Conservation (phyloP, 2,888 invertebrate genomes). For the Arctia plantaginis region DNA sequence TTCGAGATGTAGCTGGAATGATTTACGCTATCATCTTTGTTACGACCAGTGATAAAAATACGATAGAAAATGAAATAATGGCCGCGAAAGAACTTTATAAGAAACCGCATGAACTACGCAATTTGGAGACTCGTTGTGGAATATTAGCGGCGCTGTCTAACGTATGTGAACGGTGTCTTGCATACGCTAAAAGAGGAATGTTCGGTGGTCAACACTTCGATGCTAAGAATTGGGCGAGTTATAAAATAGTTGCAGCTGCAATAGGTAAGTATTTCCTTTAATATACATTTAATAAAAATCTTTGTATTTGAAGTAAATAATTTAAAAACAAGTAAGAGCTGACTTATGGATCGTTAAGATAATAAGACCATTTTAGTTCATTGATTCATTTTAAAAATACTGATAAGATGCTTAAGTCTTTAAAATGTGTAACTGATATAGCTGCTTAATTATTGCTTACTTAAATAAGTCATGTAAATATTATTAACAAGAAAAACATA, state of each 20-base stretch:
- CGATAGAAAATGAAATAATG: constrained; percentile 81
- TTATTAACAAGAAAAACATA: too few species aligned
- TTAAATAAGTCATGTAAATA: too few species aligned
- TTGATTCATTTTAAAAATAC: too few species aligned
- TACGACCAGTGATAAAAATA: constrained; percentile 83
- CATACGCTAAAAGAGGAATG: constrained; percentile 74
- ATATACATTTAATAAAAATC: too few species aligned
- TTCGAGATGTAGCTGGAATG: constrained; percentile 90
- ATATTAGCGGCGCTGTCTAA: constrained; percentile 90
- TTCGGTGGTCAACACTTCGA: constrained; percentile 80
- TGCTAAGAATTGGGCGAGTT: constrained; percentile 86
- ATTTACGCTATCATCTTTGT: constrained; percentile 91
- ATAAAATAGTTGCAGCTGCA: constrained; percentile 85
- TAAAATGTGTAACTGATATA: too few species aligned
- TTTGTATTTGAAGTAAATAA: background rate
- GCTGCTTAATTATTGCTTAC: too few species aligned
- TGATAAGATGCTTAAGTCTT: too few species aligned
- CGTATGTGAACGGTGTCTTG: constrained; percentile 89
- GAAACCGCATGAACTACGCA: constrained; percentile 50
- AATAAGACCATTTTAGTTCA: background rate
- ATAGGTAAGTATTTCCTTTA: constrained; percentile 81
- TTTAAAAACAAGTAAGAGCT: background rate
- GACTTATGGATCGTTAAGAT: background rate
- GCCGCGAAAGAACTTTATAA: background rate
- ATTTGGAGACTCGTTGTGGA: constrained; percentile 92